Percentiles rank a stretch among this genome's conserved stretches.
Evolutionary conservation across 2,888 invertebrate genomes (phyloP).

Genomic region (Polydesmus complanatus): DNA sequence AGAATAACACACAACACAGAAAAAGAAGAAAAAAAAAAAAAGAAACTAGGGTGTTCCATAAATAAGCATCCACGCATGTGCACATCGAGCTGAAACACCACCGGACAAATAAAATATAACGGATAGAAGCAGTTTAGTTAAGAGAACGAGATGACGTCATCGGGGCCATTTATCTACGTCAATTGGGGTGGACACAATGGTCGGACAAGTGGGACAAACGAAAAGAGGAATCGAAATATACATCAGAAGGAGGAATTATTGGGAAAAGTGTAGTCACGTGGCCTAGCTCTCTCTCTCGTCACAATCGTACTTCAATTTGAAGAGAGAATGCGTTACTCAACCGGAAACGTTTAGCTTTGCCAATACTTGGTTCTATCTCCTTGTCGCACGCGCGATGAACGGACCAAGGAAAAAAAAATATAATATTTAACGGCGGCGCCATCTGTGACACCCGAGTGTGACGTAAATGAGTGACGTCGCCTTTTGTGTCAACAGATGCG

Average conservation of each 20-base stretch:
- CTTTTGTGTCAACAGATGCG: too few relatives aligned
- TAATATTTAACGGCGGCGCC: too few relatives aligned
- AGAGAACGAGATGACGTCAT: not conserved
- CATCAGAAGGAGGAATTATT: not conserved
- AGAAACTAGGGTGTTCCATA: not conserved
- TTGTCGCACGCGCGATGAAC: not conserved
- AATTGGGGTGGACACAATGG: constrained; percentile 2
- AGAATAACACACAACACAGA: too few relatives aligned
- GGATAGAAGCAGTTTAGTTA: too few relatives aligned
- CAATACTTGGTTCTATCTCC: not conserved
- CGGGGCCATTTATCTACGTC: not conserved
- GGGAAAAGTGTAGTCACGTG: not conserved
- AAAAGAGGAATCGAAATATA: too few relatives aligned
- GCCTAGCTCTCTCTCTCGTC: not conserved
- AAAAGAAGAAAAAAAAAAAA: not conserved
- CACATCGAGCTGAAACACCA: too few relatives aligned
- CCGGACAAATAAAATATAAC: too few relatives aligned
- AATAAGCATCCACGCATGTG: not conserved
- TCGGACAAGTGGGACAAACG: not conserved
- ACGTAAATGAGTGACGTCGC: too few relatives aligned
- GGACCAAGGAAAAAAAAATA: too few relatives aligned
- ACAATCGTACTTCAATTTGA: not conserved
- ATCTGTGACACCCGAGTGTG: not conserved
- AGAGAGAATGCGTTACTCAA: not conserved
- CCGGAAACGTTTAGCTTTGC: not conserved